Conservation (phyloP, 2,797 vertebrate species). For the Tapera naevia region DNA sequence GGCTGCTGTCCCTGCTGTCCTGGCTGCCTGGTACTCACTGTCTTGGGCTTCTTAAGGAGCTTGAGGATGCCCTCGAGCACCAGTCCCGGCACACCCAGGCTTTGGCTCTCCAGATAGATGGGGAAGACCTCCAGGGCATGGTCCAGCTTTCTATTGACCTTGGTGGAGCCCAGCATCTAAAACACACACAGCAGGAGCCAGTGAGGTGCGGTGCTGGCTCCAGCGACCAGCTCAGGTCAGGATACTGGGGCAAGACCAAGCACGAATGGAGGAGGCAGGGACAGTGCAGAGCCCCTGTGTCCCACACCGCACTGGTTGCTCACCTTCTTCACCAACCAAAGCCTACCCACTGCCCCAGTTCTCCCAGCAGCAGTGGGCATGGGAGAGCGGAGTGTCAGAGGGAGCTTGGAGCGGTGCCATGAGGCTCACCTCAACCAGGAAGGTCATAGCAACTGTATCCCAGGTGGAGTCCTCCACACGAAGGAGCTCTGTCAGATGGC, state of each 20-base stretch:
- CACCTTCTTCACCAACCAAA: background rate
- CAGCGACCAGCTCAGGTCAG: background rate
- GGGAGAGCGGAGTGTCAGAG: fast-evolving
- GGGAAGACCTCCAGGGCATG: background rate
- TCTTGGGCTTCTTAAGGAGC: background rate
- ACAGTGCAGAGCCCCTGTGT: fast-evolving
- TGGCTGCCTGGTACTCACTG: background rate
- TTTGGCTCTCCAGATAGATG: background rate
- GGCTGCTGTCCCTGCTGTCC: background rate
- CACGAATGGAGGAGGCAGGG: fast-evolving
- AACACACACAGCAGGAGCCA: background rate
- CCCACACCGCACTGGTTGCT: background rate
- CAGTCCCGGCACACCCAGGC: background rate
- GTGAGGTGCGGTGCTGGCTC: fast-evolving
- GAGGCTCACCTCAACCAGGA: background rate
- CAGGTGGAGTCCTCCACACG: background rate
- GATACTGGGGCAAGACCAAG: background rate
- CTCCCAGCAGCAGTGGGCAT: fast-evolving
- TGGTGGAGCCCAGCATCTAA: background rate
- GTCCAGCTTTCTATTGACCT: background rate
- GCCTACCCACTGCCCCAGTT: background rate
- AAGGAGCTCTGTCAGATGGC: background rate
- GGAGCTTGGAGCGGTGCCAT: background rate
- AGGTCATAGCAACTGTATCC: background rate
- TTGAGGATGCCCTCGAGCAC: background rate